Conservation (phyloP, 2,797 vertebrate genomes). For the Miichthys miiuy region DNA sequence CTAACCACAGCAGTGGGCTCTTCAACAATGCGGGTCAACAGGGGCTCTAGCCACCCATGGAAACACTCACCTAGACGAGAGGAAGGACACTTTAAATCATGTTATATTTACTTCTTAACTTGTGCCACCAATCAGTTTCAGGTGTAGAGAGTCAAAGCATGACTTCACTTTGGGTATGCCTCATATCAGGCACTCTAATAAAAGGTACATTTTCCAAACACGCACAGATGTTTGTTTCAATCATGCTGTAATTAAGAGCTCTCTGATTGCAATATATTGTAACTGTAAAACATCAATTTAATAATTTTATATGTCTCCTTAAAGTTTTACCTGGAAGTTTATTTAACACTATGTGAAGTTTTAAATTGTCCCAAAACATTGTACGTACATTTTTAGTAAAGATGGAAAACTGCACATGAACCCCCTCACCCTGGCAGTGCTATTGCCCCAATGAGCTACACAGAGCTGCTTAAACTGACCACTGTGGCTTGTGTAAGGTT, state of each 20-base stretch:
- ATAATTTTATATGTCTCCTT: not conserved
- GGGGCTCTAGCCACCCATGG: constrained; percentile 95
- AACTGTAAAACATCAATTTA: not conserved
- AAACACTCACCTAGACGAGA: constrained; percentile 92
- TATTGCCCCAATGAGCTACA: not conserved
- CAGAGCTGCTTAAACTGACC: not conserved
- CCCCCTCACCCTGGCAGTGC: not conserved
- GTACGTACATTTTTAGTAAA: not conserved
- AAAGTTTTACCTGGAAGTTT: not conserved
- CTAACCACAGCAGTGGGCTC: constrained; percentile 93
- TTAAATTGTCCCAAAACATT: not conserved
- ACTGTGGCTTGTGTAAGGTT: not conserved
- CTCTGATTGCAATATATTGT: not conserved
- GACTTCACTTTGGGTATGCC: not conserved
- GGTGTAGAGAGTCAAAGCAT: not conserved
- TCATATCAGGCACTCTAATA: not conserved
- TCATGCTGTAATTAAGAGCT: not conserved
- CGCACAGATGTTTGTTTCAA: not conserved
- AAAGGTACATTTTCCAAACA: not conserved
- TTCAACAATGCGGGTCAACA: constrained; percentile 92
- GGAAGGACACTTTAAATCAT: not conserved
- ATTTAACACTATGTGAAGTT: not conserved
- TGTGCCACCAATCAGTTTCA: not conserved
- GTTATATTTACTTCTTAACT: not conserved
- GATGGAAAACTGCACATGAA: not conserved